Evolutionary conservation across 2,113 vertebrate genomes (phyloP).

Genomic region (Cyanoramphus novaezelandiae): DNA sequence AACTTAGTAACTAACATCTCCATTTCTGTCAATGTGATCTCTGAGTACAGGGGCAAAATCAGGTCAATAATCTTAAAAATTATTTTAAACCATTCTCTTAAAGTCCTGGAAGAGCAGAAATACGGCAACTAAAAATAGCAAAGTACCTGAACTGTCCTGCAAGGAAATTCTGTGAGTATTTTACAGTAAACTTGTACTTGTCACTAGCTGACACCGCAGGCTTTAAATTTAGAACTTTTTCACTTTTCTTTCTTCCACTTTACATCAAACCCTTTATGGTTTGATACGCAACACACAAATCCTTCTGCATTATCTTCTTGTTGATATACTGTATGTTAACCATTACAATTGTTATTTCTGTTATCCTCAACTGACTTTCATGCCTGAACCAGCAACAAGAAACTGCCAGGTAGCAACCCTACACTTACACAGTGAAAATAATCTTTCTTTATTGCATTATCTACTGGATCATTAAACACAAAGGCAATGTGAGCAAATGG

Average conservation of each 20-base stretch:
- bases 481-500: slow-evolving; percentile 29
- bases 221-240: not conserved
- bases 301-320: not conserved
- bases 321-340: not conserved
- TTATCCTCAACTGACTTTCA: slow-evolving; percentile 28
- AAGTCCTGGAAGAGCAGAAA: not conserved
- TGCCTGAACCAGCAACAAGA: not conserved
- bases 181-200: not conserved
- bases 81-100: not conserved
- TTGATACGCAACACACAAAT: not conserved
- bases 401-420: slow-evolving; percentile 41
- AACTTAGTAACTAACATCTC: not conserved
- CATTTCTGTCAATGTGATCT: not conserved
- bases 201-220: not conserved
- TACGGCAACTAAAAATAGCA: not conserved
- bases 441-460: slow-evolving; percentile 37
- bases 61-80: not conserved
- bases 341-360: not conserved
- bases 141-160: not conserved
- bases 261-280: not conserved
- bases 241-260: not conserved
- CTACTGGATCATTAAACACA: slow-evolving; percentile 51
- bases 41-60: not conserved
- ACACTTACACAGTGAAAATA: slow-evolving; percentile 18
- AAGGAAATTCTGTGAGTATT: not conserved